Evolutionary conservation across 2,888 invertebrate species (phyloP), one percentile per base, ranked within the genome.

Genomic region (Drosophila formosana): DNA sequence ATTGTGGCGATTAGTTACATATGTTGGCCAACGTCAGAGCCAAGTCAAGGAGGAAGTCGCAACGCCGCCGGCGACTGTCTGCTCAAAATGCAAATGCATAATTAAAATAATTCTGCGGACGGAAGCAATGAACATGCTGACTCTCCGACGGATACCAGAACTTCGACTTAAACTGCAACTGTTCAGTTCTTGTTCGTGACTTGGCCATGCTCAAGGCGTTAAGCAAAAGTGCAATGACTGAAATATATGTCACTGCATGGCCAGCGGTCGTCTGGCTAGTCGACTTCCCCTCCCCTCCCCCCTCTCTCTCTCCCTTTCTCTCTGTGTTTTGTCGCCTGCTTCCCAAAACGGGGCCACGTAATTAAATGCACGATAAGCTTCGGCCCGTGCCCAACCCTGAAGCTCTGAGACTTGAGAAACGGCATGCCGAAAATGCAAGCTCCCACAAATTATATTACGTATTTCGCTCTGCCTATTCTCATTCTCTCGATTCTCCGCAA

Each of bases 51-150:
- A 3, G 34, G 34, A 65, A 57, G 47, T 18, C 63, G 26, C 13
- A 41, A 25, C 55, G 62, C 32, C 47, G 43, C 34, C 58, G 66
- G 57, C 64, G 56, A 55, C 65, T 66, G 66, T 78, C 75, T 68
- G 61, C 58, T 67, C 63, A 60, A 76, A 76, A 72, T 78, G 71
- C 77, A 80, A 80, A 77, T 80, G 76, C 85, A 77, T 85, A 85
- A 82, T 88, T 85, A 80, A 88, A 85, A 78, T 82, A 73, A 80
- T 75, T 80, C 53, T 52, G 53, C 76, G 73, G 68, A 76, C 78
- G 79, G 61, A 77, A 67, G 79, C 68, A 82, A 71, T 81, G 81
- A 79, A 77, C 82, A 79, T 73, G 72, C 66, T 56, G 52, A 3
- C 18, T 23, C 78, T 61, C 57, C 45, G 49, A 6, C 26, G 56